A percentile compares a stretch with the other conserved stretches of the same genome.
phyloP scores from a whole-genome alignment of 2,797 vertebrate genomes.

The Macroramphosus scolopax region DNA sequence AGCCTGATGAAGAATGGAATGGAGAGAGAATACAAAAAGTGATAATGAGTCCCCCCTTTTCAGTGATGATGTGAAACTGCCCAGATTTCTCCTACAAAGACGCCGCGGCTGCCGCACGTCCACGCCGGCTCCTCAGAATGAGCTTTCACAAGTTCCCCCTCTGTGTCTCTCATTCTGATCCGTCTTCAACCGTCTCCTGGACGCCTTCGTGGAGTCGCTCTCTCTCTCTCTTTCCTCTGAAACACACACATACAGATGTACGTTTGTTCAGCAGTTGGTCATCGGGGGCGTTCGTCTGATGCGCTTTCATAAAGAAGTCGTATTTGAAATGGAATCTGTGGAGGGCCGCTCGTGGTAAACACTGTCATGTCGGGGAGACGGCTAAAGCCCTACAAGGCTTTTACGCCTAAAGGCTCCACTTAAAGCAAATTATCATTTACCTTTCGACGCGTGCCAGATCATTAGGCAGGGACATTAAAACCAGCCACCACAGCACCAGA shows the following conservation, averaged over 20 bases:
- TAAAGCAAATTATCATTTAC: slow-evolving; percentile 86
- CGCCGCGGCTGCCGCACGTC: slow-evolving; percentile 56
- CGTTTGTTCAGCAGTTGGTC: slow-evolving; percentile 50
- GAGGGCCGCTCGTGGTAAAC: slow-evolving; percentile 63
- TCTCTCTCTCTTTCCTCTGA: too few relatives aligned
- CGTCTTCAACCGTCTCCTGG: slow-evolving; percentile 65
- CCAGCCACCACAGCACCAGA: slow-evolving; percentile 79
- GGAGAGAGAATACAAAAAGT: slow-evolving; percentile 69
- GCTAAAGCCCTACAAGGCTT: slow-evolving; percentile 75
- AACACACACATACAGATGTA: slow-evolving; percentile 38
- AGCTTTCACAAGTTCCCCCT: slow-evolving; percentile 63
- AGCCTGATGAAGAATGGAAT: slow-evolving; percentile 65
- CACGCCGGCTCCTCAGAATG: slow-evolving; percentile 65
- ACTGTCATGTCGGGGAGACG: slow-evolving; percentile 61
- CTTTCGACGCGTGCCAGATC: slow-evolving; percentile 83
- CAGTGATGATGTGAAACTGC: slow-evolving; percentile 73
- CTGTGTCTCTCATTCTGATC: slow-evolving; percentile 51
- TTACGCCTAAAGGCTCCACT: slow-evolving; percentile 83
- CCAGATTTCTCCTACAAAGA: slow-evolving; percentile 75
- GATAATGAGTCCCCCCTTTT: slow-evolving; percentile 73
- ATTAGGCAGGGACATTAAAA: slow-evolving; percentile 86
- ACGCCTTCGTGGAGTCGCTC: slow-evolving; percentile 60
- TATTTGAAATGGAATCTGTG: slow-evolving; percentile 73
- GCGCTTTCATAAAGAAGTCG: slow-evolving; percentile 60
- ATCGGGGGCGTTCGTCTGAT: slow-evolving; percentile 17